Percentiles rank a stretch among this genome's conserved stretches.
Conservation (phyloP, 2,888 invertebrate genomes). For the Dicranocentrus wangi region DNA sequence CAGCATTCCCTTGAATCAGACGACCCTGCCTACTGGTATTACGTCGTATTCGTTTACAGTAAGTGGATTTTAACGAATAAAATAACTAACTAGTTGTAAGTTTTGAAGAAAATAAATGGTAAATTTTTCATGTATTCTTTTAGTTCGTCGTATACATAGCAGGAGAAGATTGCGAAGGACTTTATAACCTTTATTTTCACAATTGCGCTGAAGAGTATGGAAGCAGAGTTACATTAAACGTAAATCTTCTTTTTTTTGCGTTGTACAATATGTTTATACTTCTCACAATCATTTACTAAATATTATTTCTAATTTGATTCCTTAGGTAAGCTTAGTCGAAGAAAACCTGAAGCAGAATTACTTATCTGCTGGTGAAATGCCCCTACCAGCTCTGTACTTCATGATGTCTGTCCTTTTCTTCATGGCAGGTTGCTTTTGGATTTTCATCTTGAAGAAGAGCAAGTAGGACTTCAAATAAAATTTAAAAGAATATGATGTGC, state of each 20-base stretch:
- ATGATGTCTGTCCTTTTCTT: conserved; percentile 93
- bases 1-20: conserved; percentile 51
- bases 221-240: conserved; percentile 81
- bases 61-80: neutral
- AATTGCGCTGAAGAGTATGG: conserved; percentile 82
- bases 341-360: conserved; percentile 90
- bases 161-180: conserved; percentile 86
- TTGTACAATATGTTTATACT: neutral
- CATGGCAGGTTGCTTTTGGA: conserved; percentile 92
- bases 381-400: conserved; percentile 92
- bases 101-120: too few species aligned
- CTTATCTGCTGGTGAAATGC: conserved; percentile 96
- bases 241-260: conserved; percentile 75
- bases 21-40: conserved; percentile 36
- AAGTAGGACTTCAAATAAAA: conserved; percentile 76
- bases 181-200: conserved; percentile 96
- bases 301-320: conserved; percentile 12
- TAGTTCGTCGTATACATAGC: conserved; percentile 87
- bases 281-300: neutral
- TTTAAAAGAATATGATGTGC: neutral
- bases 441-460: conserved; percentile 88
- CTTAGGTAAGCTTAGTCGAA: conserved; percentile 85
- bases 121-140: too few species aligned
- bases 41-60: conserved; percentile 64
- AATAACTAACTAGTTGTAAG: too few species aligned